Base-by-base conservation (phyloP, 2,113 vertebrate genomes). In the Chamaetylas fuelleborni region DNA sequence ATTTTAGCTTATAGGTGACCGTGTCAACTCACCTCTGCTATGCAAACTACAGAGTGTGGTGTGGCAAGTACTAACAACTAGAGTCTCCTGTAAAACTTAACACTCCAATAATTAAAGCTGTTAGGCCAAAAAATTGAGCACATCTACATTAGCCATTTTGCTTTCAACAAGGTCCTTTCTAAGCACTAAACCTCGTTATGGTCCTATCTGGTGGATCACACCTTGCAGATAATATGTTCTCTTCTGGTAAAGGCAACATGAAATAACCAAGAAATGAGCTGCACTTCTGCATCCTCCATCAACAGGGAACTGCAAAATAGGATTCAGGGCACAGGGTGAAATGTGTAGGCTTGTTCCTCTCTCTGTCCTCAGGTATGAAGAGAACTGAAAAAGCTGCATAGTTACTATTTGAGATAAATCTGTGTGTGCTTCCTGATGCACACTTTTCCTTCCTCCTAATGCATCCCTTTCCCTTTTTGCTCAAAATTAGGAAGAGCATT, bases 151-250 rank as follows among this genome's bases (percentile, higher is more conserved):
- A 50, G 56, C 47, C 43, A 43, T 71, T 89, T 28, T 81, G 11
- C 65, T 70, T 89, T 38, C 29, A 66, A 12, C 38, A 15, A 9
- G 4, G 33, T 66, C 22, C 10, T 65, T 77, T 61, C 38, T 22
- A 81, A 71, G 34, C 26, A 42, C 9, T 71, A 79, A 84, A 57
- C 5, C 11, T 51, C 3, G 1, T 48, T 40, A 11, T 19, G 4
- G n/a, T 81, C 54, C 47, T 69, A 12, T n/a, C 6, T 78, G 42
- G 47, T 36, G 26, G 42, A 43, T 42, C 24, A 64, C 5, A 28
- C 5, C 0, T 0, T 7, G 20, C 48, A 88, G 43, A 20, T 8
- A 31, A 72, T 3, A 20, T 5, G 6, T 54, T 50, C 34, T 31
- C 6, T 67, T 58, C 40, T 36, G 50, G 12, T 53, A 57, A 61